Evolutionary conservation across 2,888 invertebrate genomes (phyloP).

Genomic region (Ernsta delagoae): DNA sequence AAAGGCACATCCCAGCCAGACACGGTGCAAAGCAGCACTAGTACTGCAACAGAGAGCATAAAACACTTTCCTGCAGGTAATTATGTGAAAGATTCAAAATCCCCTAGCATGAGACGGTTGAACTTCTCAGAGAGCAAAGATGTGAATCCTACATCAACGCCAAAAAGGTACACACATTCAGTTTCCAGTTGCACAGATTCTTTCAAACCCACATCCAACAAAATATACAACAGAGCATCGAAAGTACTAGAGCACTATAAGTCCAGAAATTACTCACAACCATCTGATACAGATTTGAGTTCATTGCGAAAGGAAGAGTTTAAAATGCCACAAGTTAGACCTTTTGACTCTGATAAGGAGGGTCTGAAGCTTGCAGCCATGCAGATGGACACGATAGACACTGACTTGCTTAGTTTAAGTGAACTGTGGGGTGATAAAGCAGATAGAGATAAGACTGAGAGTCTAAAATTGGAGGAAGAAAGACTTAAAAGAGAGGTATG

Average conservation of each 20-base stretch:
- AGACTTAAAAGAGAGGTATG: slow-evolving; percentile 89
- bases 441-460: slow-evolving; percentile 63
- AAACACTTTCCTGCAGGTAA: slow-evolving; percentile 11
- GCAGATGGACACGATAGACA: slow-evolving; percentile 71
- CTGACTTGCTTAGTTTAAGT: slow-evolving; percentile 83
- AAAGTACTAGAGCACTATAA: slow-evolving; percentile 77
- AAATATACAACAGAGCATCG: slow-evolving; percentile 73
- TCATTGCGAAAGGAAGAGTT: slow-evolving; percentile 67
- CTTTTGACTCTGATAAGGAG: slow-evolving; percentile 59
- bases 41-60: slow-evolving; percentile 37
- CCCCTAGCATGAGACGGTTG: slow-evolving; percentile 65
- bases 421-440: slow-evolving; percentile 86
- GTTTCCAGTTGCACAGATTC: slow-evolving; percentile 53
- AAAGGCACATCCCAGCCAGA: slow-evolving; percentile 51
- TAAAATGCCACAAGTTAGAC: slow-evolving; percentile 75
- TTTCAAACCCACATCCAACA: slow-evolving; percentile 73
- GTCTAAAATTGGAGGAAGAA: slow-evolving; percentile 89
- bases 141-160: slow-evolving; percentile 75
- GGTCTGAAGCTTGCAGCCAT: slow-evolving; percentile 50
- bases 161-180: slow-evolving; percentile 56
- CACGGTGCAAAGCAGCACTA: slow-evolving; percentile 38
- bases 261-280: slow-evolving; percentile 60
- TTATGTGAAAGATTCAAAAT: slow-evolving; percentile 51
- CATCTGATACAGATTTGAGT: slow-evolving; percentile 54
- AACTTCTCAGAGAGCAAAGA: slow-evolving; percentile 71